Base-by-base conservation (phyloP, 1,140 invertebrate species). In the Littorina saxatilis region DNA sequence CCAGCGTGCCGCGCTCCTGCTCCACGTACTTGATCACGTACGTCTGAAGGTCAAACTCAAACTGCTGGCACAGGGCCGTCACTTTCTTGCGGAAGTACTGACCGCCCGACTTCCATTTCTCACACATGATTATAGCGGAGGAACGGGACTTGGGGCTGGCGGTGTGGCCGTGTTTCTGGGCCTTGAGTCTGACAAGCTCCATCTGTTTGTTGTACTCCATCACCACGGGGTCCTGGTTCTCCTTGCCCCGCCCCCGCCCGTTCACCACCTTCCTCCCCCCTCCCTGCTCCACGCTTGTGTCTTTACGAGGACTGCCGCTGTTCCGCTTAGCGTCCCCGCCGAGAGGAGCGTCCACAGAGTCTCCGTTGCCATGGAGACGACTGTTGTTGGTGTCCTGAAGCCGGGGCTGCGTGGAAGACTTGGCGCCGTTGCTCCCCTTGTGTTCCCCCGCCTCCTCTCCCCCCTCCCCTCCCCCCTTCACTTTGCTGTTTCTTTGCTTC, bases 21-120 rank as follows among this genome's bases (percentile, higher is more conserved):
- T 90, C 89, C 73, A 90, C 87, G 83, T 90, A 89, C 81, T 88
- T 90, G 37, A 89, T 82, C 7, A 89, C 80, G 29, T 86, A 70
- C 15, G 82, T 85, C 20, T 87, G 82, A 13, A 85, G 70, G 13
- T 82, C 81, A 47, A 82, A 83, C 32, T 85, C 82, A 61, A 89
- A 81, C n/a, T 82, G 75, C 17, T 81, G 73, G 74, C 84, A 88
- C 74, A 87, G 85, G 17, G 82, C 82, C 29, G 81, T 39, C 2
- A 84, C 55, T 35, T 86, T 84, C 35, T 84, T 76, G 7, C 85
- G 80, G 66, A 85, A 87, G 43, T 82, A 50, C 35, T 78, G 73
- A 15, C 83, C 79, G 68, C 79, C 70, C 20, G 83, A 70, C 81
- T 86, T 79, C 87, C 83, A 85, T 66, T 85, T 85, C 82, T 88